Evolutionary conservation across 2,797 vertebrate species (phyloP).

Genomic region (Ctenopoma kingsleyae): DNA sequence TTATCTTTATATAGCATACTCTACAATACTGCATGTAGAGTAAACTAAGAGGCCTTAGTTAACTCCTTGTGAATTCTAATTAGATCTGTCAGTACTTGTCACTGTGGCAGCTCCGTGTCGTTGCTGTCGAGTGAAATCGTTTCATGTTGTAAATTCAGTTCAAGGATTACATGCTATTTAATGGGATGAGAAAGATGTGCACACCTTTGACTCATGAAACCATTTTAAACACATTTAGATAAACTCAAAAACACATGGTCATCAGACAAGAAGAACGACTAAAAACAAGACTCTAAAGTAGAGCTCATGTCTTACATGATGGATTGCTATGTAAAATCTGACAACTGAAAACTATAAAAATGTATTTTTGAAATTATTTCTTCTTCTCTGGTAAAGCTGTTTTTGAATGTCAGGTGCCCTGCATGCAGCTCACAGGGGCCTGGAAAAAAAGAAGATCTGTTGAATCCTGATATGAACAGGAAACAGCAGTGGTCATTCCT

Average conservation of each 20-base stretch:
- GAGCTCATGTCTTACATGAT: conserved; percentile 11
- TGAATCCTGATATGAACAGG: conserved; percentile 56
- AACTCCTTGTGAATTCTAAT: conserved; percentile 58
- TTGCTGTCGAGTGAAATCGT: conserved; percentile 54
- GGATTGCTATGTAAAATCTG: conserved; percentile 42
- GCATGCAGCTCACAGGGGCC: conserved; percentile 11
- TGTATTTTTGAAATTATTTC: conserved; percentile 23
- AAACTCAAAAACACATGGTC: conserved; percentile 52
- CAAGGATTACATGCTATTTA: conserved; percentile 71
- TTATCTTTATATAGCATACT: conserved; percentile 3
- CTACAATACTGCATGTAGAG: conserved; percentile 12
- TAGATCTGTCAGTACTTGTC: conserved; percentile 69
- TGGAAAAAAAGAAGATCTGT: conserved; percentile 43
- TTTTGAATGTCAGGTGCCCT: conserved; percentile 32
- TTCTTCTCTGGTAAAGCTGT: conserved; percentile 19
- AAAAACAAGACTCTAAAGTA: conserved; percentile 18
- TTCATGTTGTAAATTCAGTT: conserved; percentile 75
- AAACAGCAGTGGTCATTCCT: conserved; percentile 64
- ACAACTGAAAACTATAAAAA: conserved; percentile 40
- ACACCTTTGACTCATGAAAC: conserved; percentile 47
- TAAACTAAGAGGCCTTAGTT: conserved; percentile 18
- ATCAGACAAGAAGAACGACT: conserved; percentile 46
- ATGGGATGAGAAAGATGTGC: conserved; percentile 59
- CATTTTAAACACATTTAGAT: conserved; percentile 58
- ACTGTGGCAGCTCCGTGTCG: conserved; percentile 39